Evolutionary conservation across 2,888 invertebrate genomes (phyloP).

Genomic region (Nomada ruficornis): DNA sequence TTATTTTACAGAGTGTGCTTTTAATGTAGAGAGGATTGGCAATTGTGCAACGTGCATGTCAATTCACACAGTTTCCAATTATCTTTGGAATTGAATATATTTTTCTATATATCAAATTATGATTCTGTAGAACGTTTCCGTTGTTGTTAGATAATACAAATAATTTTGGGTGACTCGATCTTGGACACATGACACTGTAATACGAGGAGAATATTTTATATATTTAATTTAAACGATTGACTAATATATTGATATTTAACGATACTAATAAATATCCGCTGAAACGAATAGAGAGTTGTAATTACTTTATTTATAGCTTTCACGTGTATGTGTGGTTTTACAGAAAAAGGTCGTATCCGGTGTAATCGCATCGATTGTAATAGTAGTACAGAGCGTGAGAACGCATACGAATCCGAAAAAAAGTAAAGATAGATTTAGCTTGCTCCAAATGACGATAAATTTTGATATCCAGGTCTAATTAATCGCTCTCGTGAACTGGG

Average conservation of each 20-base stretch:
- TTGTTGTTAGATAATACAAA: background rate
- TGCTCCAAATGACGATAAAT: slow-evolving; percentile 65
- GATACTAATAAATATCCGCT: slow-evolving; percentile 55
- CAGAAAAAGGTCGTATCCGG: slow-evolving; percentile 79
- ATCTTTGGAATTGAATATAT: background rate
- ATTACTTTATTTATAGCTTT: slow-evolving; percentile 83
- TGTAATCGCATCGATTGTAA: slow-evolving; percentile 76
- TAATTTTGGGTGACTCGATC: slow-evolving; percentile 4
- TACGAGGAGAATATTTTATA: background rate
- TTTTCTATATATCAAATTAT: slow-evolving; percentile 15
- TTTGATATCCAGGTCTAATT: slow-evolving; percentile 58
- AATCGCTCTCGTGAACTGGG: slow-evolving; percentile 52
- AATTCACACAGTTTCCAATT: background rate
- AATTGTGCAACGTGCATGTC: too few species aligned
- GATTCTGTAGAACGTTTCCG: slow-evolving; percentile 1
- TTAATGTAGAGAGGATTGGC: background rate
- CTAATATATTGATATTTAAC: slow-evolving; percentile 5
- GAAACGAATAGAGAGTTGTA: slow-evolving; percentile 77
- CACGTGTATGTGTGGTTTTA: slow-evolving; percentile 79
- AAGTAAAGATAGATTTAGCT: slow-evolving; percentile 63
- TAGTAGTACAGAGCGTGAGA: slow-evolving; percentile 79
- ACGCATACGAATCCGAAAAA: slow-evolving; percentile 75
- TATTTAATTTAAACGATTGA: slow-evolving; percentile 4
- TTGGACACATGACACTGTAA: background rate
- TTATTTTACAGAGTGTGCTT: slow-evolving; percentile 6